Evolutionary conservation across 2,797 vertebrate genomes (phyloP).

Genomic region (Telmatherina bonti): DNA sequence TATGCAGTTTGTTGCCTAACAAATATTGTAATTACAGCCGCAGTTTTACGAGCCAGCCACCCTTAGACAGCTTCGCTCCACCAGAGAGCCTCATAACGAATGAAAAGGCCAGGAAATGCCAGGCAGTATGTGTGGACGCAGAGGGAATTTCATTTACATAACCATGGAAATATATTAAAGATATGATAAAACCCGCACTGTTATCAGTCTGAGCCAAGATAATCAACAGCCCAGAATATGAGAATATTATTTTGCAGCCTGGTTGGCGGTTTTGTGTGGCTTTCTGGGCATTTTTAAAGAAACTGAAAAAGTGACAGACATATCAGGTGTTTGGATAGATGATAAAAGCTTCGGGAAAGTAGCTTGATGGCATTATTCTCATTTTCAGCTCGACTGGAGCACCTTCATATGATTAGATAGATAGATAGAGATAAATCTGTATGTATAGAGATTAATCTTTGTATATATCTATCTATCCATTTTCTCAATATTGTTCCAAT

Average conservation of each 20-base stretch:
- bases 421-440: too few species aligned
- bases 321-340: neutral
- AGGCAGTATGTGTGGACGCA: slow-evolving; percentile 12
- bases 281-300: slow-evolving; percentile 1
- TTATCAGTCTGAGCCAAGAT: slow-evolving; percentile 8
- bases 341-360: neutral
- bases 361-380: neutral
- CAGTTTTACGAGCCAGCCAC: neutral
- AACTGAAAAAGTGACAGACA: neutral
- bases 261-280: neutral
- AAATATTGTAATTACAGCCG: neutral
- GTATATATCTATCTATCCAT: too few species aligned
- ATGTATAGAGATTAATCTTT: too few species aligned
- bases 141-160: slow-evolving; percentile 29
- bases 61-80: slow-evolving; percentile 7
- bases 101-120: slow-evolving; percentile 37
- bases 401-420: too few species aligned
- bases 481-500: too few species aligned
- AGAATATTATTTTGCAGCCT: too few species aligned
- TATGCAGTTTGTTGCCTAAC: neutral
- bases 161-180: slow-evolving; percentile 33
- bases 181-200: slow-evolving; percentile 10
- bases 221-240: slow-evolving; percentile 16
- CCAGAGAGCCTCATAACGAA: slow-evolving; percentile 6
- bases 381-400: neutral